Evolutionary conservation across 1,140 invertebrate genomes (phyloP).

Genomic region (Campoletis sonorensis): DNA sequence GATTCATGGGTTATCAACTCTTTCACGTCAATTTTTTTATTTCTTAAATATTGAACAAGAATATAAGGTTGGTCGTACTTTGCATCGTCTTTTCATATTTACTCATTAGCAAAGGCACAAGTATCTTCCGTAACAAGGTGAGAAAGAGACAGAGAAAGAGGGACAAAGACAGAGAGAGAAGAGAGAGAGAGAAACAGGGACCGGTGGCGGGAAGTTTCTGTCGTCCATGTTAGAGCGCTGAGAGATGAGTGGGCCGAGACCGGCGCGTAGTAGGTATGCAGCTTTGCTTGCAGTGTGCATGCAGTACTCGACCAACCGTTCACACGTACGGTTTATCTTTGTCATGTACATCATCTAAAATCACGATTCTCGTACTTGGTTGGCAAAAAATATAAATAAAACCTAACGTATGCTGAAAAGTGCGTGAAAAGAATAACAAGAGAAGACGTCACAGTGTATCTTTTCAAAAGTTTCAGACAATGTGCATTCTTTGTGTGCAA

Average conservation of each 20-base stretch:
- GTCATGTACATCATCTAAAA: conserved; percentile 4
- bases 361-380: background rate
- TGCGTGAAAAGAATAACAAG: background rate
- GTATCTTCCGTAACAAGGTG: too few species aligned
- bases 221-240: conserved; percentile 40
- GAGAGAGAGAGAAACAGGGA: background rate
- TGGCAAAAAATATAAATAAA: background rate
- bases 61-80: background rate
- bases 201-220: conserved; percentile 42
- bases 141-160: too few species aligned
- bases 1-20: too few species aligned
- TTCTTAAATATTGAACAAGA: too few species aligned
- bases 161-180: background rate
- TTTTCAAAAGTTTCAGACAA: background rate
- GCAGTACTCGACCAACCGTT: conserved; percentile 70
- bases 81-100: background rate
- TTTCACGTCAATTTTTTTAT: too few species aligned
- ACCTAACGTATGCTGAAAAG: background rate
- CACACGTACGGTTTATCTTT: conserved; percentile 61
- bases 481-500: background rate
- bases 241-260: conserved; percentile 38
- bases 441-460: background rate
- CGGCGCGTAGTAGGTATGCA: conserved; percentile 36
- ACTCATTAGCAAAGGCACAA: too few species aligned
- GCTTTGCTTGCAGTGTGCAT: conserved; percentile 55